Percentiles rank a stretch among this genome's conserved stretches.
phyloP scores from a whole-genome alignment of 2,797 vertebrate genomes.

The Chloroceryle inda region DNA sequence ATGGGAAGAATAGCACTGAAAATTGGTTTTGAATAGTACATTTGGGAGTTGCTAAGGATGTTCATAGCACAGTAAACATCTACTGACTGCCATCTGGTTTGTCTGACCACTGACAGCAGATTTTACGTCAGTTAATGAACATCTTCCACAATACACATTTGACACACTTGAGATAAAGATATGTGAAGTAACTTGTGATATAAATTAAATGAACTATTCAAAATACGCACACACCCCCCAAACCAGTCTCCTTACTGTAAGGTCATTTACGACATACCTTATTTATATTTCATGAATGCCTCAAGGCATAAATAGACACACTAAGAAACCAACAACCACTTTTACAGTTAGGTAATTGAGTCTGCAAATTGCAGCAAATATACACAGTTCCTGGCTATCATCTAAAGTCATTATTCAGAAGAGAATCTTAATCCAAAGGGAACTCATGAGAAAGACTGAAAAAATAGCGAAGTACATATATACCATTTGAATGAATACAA shows the following conservation, averaged over 20 bases:
- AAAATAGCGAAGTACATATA: background rate
- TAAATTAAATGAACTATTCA: background rate
- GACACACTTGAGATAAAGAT: background rate
- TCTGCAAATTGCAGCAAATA: slow-evolving; percentile 17
- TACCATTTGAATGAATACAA: background rate
- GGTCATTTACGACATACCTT: background rate
- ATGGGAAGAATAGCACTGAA: background rate
- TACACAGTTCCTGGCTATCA: background rate
- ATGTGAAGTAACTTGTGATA: background rate
- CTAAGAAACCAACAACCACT: slow-evolving; percentile 12
- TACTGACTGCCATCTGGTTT: background rate
- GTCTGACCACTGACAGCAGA: background rate
- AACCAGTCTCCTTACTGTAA: background rate
- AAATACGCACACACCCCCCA: background rate
- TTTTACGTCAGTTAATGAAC: background rate
- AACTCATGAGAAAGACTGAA: background rate
- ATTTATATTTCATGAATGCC: slow-evolving; percentile 44
- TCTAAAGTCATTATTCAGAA: background rate
- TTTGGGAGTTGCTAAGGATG: background rate
- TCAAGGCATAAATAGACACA: background rate
- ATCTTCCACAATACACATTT: background rate
- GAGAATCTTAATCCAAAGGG: background rate
- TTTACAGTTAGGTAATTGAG: slow-evolving; percentile 21
- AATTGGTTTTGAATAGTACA: background rate
- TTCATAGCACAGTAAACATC: background rate